Conservation (phyloP, 2,797 vertebrate species). For the Darevskia mixta region DNA sequence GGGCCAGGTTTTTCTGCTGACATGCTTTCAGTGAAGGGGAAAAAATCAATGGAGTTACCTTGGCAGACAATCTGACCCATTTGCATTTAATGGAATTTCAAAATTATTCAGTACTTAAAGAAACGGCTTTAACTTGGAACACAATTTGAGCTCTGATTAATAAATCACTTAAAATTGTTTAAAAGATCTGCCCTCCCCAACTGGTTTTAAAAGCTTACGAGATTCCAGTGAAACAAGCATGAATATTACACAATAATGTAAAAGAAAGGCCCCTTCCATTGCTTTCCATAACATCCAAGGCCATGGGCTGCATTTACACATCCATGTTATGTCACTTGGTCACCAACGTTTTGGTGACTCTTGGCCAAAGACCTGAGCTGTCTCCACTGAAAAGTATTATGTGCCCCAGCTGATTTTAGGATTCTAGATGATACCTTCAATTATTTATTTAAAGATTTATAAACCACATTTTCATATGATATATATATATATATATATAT, state of each 20-base stretch:
- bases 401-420: not conserved
- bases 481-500: no score
- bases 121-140: conserved; percentile 25
- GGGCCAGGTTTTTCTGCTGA: not conserved
- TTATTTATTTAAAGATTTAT: no score
- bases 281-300: not conserved
- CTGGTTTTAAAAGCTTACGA: not conserved
- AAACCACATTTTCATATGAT: no score
- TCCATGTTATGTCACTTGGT: not conserved
- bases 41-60: conserved; percentile 20
- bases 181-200: conserved; percentile 10
- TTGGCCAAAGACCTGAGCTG: no score
- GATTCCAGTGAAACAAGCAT: conserved; percentile 2
- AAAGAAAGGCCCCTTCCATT: not conserved
- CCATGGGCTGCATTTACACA: not conserved
- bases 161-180: conserved; percentile 42
- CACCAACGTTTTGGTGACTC: not conserved
- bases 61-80: conserved; percentile 15
- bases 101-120: conserved; percentile 28
- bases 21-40: rapidly evolving
- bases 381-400: not conserved
- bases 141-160: conserved; percentile 15
- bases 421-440: no score
- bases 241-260: not conserved
- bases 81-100: conserved; percentile 41